These are phyloP conservation scores for Trichomalopsis sarcophagae DNA, from an alignment of 1,140 invertebrate genomes.

Conservation along the genomic window DNA sequence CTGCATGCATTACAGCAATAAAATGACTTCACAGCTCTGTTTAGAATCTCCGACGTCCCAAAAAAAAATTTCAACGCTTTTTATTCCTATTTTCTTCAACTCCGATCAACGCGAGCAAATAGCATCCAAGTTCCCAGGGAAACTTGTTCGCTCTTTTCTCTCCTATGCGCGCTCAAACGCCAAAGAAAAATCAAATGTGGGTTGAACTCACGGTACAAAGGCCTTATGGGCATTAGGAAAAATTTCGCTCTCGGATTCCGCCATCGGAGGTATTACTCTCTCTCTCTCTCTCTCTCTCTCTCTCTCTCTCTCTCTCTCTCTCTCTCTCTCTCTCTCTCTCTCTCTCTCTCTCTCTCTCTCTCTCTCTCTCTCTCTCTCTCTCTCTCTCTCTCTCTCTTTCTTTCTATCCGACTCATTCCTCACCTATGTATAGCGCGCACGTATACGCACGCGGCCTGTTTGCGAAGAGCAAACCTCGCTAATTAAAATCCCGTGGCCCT, in stretches of 20 bases:
- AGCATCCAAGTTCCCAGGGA: not conserved
- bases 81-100: not conserved
- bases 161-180: not conserved
- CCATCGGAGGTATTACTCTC: conserved; percentile 14
- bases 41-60: no score
- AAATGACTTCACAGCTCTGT: no score
- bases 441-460: conserved; percentile 59
- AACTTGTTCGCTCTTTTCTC: no score
- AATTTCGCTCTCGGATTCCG: conserved; percentile 5
- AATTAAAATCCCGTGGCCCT: conserved; percentile 73
- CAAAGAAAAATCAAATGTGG: not conserved
- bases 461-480: conserved; percentile 71
- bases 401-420: not conserved
- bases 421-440: not conserved
- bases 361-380: not conserved
- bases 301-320: no score
- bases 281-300: not conserved
- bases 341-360: not conserved
- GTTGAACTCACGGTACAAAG: conserved; percentile 10
- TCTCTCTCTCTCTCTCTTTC: no score
- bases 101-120: not conserved
- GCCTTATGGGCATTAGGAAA: conserved; percentile 18
- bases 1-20: no score
- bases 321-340: no score
- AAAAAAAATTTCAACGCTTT: no score